phyloP scores from a whole-genome alignment of 2,113 vertebrate genomes.

The Cynocephalus volans region DNA sequence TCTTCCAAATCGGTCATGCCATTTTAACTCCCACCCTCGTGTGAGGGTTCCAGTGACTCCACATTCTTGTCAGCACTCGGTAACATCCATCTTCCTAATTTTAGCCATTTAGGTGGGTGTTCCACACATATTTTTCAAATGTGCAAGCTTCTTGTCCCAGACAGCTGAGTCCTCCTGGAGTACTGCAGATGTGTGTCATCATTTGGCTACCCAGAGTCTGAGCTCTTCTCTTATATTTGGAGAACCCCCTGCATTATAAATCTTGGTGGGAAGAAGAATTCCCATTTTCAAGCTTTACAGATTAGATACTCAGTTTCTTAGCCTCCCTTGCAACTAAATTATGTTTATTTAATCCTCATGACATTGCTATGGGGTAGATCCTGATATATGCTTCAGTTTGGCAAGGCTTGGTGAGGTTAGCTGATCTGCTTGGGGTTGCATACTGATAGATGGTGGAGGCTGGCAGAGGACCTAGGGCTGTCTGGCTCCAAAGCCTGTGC shows the following conservation, averaged over 20 bases:
- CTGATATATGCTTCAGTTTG: not conserved
- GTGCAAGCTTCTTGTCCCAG: not conserved
- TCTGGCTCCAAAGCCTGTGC: not conserved
- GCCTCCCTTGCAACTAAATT: not conserved
- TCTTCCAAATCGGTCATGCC: not conserved
- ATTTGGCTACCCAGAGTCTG: not conserved
- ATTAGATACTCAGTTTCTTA: not conserved
- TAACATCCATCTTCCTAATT: not conserved
- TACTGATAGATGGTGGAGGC: not conserved
- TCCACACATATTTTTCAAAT: not conserved
- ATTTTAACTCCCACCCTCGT: accelerated
- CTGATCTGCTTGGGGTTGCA: too few relatives aligned
- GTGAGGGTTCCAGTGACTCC: not conserved
- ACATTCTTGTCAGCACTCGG: not conserved
- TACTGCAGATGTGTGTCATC: not conserved
- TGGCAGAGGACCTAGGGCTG: not conserved
- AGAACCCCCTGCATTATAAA: not conserved
- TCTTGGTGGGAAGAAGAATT: not conserved
- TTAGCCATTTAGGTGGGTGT: not conserved
- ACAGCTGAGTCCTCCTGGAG: not conserved
- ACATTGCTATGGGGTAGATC: not conserved
- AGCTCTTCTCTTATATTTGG: not conserved
- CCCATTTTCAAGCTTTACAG: not conserved
- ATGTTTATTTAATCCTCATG: too few relatives aligned
- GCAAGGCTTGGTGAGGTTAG: not conserved